Base-by-base conservation (phyloP, 2,113 vertebrate genomes). In the Nipponia nippon region DNA sequence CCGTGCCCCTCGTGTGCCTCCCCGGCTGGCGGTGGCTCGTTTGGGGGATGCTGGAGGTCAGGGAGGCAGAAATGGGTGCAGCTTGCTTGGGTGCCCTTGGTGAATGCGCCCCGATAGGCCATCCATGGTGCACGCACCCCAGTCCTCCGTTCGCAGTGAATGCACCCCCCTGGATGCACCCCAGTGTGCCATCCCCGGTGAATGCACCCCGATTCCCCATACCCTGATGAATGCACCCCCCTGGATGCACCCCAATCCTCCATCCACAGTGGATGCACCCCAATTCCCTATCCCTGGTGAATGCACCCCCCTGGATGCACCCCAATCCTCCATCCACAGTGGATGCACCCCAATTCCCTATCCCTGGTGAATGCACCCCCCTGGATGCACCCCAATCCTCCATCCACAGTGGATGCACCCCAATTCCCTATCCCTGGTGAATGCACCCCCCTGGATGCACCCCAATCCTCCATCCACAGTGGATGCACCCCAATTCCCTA, bases 1-100 rank as follows among this genome's bases (percentile, higher is more conserved):
- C 19, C 3, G 22, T 29, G 1, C 3, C 30, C 69, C 27, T 27
- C 0, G 0, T 27, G 7, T 32, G 85, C 4, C 29, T 25, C 11
- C n/a, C 8, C 0, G 20, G 23, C 11, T 6, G 46, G 6, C 2
- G 53, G 38, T 8, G 87, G n/a, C 13, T 58, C 5, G 2, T 26
- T 4, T 21, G 49, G 66, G 81, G 32, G 73, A 19, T 56, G 65
- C 36, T 44, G 23, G 30, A 32, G 58, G 70, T 30, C 19, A 2
- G 13, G 34, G 22, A 16, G 73, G 30, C 3, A 42, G 38, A 29
- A 34, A 7, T 18, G 13, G 40, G 8, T 3, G 22, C 47, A 23
- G 26, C 14, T 62, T 16, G 23, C 20, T 40, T 56, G 62, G 30
- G n/a, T n/a, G 27, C 46, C 36, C 5, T 11, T 11, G 29, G 21